Evolutionary conservation across 2,888 invertebrate species (phyloP).

Genomic region (Thumatha senex): DNA sequence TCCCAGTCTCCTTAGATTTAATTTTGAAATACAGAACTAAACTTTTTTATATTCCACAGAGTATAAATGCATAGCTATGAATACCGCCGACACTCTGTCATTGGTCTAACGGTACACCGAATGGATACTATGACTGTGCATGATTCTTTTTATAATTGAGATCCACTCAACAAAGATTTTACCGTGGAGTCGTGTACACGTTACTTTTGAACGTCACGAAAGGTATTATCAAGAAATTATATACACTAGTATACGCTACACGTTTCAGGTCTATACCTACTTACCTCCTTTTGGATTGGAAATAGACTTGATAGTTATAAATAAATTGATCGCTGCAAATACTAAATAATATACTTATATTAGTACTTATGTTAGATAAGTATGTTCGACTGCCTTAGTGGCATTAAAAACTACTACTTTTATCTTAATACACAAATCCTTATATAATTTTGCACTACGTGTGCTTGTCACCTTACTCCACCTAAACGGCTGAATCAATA

Average conservation of each 20-base stretch:
- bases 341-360: no score
- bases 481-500: no score
- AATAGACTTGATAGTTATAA: neutral
- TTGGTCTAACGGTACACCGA: constrained; percentile 67
- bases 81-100: constrained; percentile 50
- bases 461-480: no score
- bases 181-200: constrained; percentile 23
- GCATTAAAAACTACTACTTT: no score
- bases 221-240: constrained; percentile 16
- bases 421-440: no score
- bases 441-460: no score
- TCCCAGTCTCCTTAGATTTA: neutral
- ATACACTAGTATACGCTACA: constrained; percentile 2
- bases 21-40: constrained; percentile 1
- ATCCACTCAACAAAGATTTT: constrained; percentile 42
- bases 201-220: constrained; percentile 31
- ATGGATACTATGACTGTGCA: constrained; percentile 74
- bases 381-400: neutral
- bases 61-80: constrained; percentile 12
- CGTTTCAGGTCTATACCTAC: neutral
- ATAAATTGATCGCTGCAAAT: neutral
- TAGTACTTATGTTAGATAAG: no score
- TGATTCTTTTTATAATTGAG: constrained; percentile 70
- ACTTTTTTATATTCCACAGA: constrained; percentile 1
- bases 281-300: neutral